Evolutionary conservation across 2,797 vertebrate species (phyloP).

Genomic region (Myotis vivesi): DNA sequence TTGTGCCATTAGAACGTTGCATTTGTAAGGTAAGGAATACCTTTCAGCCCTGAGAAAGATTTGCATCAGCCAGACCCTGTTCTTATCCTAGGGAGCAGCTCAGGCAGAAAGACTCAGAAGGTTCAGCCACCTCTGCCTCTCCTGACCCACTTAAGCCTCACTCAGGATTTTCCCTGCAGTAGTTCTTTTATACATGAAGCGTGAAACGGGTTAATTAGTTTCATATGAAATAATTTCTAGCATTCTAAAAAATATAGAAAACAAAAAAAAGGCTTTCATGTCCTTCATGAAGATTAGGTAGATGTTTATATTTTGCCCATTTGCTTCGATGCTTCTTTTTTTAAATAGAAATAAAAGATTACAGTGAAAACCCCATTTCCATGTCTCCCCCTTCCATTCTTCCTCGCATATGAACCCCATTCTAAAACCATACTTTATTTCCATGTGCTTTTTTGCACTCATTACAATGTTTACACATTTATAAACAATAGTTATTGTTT

Average conservation of each 20-base stretch:
- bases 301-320: not conserved
- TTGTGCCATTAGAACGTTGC: not conserved
- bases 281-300: not conserved
- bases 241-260: not conserved
- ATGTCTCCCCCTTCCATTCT: not conserved
- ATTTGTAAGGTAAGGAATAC: not conserved
- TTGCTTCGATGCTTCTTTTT: not conserved
- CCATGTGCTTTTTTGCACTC: not conserved
- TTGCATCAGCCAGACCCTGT: not conserved
- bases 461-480: not conserved
- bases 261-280: not conserved
- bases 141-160: not conserved
- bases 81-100: not conserved
- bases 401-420: not conserved
- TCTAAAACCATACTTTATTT: not conserved
- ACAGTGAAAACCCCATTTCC: not conserved
- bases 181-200: not conserved
- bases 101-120: not conserved
- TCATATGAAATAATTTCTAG: not conserved
- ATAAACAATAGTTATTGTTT: not conserved
- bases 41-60: not conserved
- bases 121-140: not conserved
- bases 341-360: not conserved
- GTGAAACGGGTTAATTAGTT: not conserved
- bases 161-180: not conserved